Percentiles rank a stretch among this genome's conserved stretches.
Evolutionary conservation across 2,113 vertebrate genomes (phyloP).

Genomic region (Embiotoca jacksoni): DNA sequence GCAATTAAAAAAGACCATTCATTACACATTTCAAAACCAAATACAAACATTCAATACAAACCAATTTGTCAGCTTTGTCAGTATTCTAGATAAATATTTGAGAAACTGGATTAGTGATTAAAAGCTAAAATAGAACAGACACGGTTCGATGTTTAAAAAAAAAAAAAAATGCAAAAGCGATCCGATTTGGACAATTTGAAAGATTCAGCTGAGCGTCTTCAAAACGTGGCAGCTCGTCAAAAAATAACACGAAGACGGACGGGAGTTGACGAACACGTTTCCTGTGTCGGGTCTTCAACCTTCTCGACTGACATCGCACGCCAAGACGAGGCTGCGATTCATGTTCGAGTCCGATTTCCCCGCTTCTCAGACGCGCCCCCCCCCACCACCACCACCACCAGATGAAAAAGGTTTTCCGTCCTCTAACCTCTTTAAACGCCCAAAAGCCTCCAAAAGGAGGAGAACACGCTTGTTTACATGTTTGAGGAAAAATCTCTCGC

Average conservation of each 20-base stretch:
- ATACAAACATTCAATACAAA: too few species aligned
- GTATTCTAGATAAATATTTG: too few species aligned
- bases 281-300: slow-evolving; percentile 44
- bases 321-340: slow-evolving; percentile 30
- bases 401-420: too few species aligned
- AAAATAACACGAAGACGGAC: neutral
- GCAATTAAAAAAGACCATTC: too few species aligned
- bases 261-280: slow-evolving; percentile 7
- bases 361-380: neutral
- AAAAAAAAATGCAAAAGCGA: neutral
- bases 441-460: neutral
- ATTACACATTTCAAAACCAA: too few species aligned
- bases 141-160: neutral
- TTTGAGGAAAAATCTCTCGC: slow-evolving; percentile 42
- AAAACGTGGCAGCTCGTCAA: slow-evolving; percentile 37
- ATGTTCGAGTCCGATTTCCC: slow-evolving; percentile 20
- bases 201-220: slow-evolving; percentile 16
- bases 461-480: slow-evolving; percentile 25
- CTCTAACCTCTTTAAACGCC: too few species aligned
- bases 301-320: slow-evolving; percentile 33
- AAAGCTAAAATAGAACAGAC: neutral
- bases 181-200: neutral
- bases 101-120: neutral
- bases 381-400: too few species aligned
- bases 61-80: too few species aligned